Conservation (phyloP, 2,888 invertebrate genomes). For the Tetrapedia diversipes region DNA sequence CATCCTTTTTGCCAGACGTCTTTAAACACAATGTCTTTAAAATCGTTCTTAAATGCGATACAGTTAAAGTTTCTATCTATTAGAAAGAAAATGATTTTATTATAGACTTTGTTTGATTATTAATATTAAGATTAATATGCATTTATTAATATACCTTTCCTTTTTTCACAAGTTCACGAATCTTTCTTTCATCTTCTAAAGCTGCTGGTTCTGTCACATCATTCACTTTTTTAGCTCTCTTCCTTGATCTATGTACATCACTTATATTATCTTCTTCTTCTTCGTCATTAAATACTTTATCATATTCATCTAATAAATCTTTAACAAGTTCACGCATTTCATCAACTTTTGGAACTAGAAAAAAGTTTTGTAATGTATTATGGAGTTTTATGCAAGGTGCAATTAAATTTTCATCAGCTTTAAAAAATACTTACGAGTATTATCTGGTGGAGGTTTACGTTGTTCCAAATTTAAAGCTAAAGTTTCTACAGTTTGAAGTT, state of each 20-base stretch:
- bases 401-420: not conserved
- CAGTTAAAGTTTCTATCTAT: slow-evolving; percentile 29
- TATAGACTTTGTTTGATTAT: not conserved
- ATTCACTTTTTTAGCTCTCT: slow-evolving; percentile 10
- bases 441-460: slow-evolving; percentile 38
- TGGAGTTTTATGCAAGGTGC: not conserved
- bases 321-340: slow-evolving; percentile 15
- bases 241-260: not conserved
- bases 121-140: not conserved
- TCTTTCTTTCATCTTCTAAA: not conserved
- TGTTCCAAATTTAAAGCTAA: slow-evolving; percentile 67
- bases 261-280: not conserved
- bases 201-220: not conserved
- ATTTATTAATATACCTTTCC: slow-evolving; percentile 21
- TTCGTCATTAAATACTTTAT: slow-evolving; percentile 33
- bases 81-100: not conserved
- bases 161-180: slow-evolving; percentile 23
- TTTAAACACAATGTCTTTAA: slow-evolving; percentile 39
- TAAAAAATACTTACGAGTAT: slow-evolving; percentile 59
- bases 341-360: slow-evolving; percentile 40
- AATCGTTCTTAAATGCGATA: slow-evolving; percentile 37
- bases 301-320: slow-evolving; percentile 32
- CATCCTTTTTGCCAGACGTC: slow-evolving; percentile 47
- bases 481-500: slow-evolving; percentile 63
- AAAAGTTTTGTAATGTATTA: not conserved